These are phyloP conservation scores for Calyptomena viridis DNA, from an alignment of 2,113 vertebrate species.

Conservation along the genomic window DNA sequence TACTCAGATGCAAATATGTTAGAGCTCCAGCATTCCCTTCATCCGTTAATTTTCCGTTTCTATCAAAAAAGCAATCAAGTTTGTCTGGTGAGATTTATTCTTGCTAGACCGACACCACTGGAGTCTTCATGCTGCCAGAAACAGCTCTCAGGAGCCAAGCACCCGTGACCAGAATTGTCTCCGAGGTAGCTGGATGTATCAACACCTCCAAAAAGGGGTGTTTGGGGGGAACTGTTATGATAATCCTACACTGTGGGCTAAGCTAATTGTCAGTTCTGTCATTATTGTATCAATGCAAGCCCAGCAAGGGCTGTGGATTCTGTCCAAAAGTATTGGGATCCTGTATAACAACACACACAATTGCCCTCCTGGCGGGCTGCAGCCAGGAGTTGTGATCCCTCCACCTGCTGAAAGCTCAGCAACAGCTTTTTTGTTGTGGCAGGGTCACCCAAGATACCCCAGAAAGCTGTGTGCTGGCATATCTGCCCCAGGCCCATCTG, in stretches of 20 bases:
- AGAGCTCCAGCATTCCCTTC: slow-evolving; percentile 27
- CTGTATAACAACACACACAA: rapidly evolving
- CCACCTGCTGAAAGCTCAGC: neutral
- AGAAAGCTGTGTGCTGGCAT: neutral
- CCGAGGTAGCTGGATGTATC: neutral
- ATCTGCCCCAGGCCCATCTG: neutral
- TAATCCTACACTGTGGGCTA: neutral
- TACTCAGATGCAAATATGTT: slow-evolving; percentile 40
- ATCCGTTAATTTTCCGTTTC: slow-evolving; percentile 43
- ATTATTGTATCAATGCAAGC: neutral
- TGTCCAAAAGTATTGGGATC: neutral
- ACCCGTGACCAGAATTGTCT: neutral
- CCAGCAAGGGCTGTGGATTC: neutral
- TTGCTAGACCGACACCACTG: rapidly evolving
- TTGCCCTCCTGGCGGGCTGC: neutral
- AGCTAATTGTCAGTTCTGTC: neutral
- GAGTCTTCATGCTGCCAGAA: neutral
- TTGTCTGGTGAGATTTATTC: slow-evolving; percentile 52
- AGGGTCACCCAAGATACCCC: neutral
- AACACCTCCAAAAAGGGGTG: neutral
- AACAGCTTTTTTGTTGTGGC: neutral
- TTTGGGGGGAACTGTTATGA: neutral
- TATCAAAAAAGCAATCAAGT: slow-evolving; percentile 55
- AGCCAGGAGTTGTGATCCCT: neutral
- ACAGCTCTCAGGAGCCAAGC: neutral